Conservation (phyloP, 2,888 invertebrate species). For the Drosophila barbarae region DNA sequence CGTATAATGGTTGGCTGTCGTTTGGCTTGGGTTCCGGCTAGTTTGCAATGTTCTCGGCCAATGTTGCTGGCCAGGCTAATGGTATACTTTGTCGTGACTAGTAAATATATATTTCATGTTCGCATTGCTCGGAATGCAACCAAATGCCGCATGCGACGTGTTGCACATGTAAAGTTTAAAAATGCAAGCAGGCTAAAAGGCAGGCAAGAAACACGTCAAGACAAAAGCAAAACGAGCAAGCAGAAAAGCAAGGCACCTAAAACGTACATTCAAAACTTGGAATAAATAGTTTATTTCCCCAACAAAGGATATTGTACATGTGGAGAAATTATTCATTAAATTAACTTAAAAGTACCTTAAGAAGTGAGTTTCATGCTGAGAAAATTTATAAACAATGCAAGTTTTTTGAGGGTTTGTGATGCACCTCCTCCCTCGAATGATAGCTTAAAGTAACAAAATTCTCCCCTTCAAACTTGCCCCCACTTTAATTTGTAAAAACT, state of each 20-base stretch:
- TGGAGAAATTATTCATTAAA: constrained; percentile 18
- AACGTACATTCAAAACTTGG: constrained; percentile 5
- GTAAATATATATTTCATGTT: constrained; percentile 41
- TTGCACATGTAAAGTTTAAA: constrained; percentile 52
- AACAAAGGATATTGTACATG: constrained; percentile 11
- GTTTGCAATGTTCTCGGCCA: constrained; percentile 43
- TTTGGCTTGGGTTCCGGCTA: constrained; percentile 44
- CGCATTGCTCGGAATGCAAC: constrained; percentile 51
- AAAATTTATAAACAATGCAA: not conserved
- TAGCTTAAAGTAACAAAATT: not conserved
- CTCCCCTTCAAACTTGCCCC: not conserved
- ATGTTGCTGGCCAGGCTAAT: constrained; percentile 23
- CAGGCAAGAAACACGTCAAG: constrained; percentile 33
- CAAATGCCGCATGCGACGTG: constrained; percentile 62
- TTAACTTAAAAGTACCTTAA: constrained; percentile 50
- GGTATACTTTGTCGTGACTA: constrained; percentile 45
- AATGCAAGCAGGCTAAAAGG: constrained; percentile 29
- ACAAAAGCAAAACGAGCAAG: constrained; percentile 36
- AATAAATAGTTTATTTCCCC: constrained; percentile 18
- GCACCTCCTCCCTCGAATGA: not conserved
- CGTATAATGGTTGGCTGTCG: constrained; percentile 31
- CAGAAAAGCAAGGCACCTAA: constrained; percentile 27
- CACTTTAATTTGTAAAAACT: not conserved
- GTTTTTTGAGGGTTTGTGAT: not conserved
- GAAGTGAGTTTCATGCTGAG: constrained; percentile 18